These are phyloP conservation scores for Streptopelia turtur DNA, from an alignment of 2,797 vertebrate genomes.

Conservation along the genomic window DNA sequence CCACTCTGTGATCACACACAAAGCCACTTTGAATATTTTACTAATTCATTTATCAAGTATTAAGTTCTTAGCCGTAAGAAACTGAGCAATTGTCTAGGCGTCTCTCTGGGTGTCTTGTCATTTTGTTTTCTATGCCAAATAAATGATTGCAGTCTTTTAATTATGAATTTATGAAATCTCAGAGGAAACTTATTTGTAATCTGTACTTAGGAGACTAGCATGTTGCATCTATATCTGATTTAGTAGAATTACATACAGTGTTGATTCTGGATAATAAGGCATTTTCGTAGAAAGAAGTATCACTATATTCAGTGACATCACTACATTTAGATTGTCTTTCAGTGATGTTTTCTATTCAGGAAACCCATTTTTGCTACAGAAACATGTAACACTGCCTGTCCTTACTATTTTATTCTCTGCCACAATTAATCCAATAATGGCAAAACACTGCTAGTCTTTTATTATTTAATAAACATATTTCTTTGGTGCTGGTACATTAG, in stretches of 20 bases:
- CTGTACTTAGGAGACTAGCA: not conserved
- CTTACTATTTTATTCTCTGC: not conserved
- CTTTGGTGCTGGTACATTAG: not conserved
- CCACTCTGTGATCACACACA: not conserved
- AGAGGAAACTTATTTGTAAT: conserved; percentile 19
- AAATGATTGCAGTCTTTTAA: conserved; percentile 24
- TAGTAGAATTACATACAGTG: not conserved
- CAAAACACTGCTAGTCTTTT: not conserved
- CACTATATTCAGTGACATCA: not conserved
- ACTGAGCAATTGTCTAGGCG: not conserved
- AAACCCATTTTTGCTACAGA: not conserved
- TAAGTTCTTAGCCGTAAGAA: not conserved
- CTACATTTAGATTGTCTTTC: not conserved
- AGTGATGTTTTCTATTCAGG: not conserved
- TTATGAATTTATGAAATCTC: conserved; percentile 21
- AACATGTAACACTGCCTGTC: not conserved
- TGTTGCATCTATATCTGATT: not conserved
- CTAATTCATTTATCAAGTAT: conserved; percentile 27
- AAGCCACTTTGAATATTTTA: conserved; percentile 15
- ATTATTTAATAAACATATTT: not conserved
- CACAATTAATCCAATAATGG: not conserved
- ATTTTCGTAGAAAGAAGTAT: not conserved
- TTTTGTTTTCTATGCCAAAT: conserved; percentile 22
- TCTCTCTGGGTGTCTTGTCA: not conserved
- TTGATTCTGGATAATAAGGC: not conserved